Evolutionary conservation across 2,113 vertebrate genomes (phyloP).

Genomic region (Rhea americana): DNA sequence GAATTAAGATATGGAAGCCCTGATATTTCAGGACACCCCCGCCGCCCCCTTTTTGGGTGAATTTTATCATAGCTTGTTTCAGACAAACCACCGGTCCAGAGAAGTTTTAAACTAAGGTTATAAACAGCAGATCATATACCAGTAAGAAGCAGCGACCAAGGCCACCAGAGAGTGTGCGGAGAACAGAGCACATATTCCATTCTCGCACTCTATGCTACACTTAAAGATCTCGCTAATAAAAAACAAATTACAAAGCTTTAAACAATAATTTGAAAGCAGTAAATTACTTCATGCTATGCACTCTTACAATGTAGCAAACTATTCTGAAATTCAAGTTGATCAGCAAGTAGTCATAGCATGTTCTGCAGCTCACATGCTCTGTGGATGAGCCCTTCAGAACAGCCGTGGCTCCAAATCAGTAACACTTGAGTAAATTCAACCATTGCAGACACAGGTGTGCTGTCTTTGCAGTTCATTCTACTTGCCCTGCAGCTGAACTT

Average conservation of each 20-base stretch:
- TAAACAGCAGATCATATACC: background rate
- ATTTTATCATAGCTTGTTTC: background rate
- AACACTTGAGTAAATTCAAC: background rate
- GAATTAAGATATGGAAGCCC: background rate
- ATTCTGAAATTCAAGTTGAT: background rate
- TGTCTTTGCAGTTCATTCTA: background rate
- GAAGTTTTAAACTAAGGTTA: background rate
- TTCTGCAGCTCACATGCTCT: background rate
- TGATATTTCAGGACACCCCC: background rate
- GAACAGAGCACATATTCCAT: background rate
- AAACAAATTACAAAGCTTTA: background rate
- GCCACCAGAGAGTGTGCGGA: background rate
- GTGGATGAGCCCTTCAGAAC: background rate
- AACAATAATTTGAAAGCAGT: background rate
- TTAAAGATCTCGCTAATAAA: background rate
- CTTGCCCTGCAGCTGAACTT: constrained; percentile 38
- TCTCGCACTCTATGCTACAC: background rate
- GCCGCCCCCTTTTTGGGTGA: too few relatives aligned
- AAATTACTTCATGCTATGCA: background rate
- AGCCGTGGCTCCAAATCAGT: background rate
- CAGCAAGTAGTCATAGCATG: background rate
- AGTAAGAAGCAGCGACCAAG: background rate
- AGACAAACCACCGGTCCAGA: background rate
- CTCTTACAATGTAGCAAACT: background rate
- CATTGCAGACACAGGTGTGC: accelerated